Percentiles rank a stretch among this genome's conserved stretches.
Evolutionary conservation across 2,888 invertebrate species (phyloP).

Genomic region (Bembecia ichneumoniformis): DNA sequence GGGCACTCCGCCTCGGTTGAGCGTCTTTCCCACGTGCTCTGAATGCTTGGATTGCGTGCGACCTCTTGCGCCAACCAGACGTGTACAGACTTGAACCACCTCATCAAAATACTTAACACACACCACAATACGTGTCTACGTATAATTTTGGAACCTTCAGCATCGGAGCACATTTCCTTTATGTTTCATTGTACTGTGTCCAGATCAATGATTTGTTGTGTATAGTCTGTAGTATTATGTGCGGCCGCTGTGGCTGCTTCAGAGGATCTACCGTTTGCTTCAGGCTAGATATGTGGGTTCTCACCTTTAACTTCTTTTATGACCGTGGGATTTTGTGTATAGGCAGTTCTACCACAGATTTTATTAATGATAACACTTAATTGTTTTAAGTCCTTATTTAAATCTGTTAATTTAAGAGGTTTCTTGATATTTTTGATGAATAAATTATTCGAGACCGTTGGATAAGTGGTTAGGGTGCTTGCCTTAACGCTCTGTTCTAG

Average conservation of each 20-base stretch:
- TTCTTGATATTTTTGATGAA: too few relatives aligned
- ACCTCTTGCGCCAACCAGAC: slow-evolving; percentile 49
- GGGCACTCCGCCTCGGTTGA: slow-evolving; percentile 54
- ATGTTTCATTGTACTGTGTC: slow-evolving; percentile 34
- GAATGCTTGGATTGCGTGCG: slow-evolving; percentile 70
- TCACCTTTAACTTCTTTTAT: slow-evolving; percentile 52
- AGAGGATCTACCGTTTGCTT: slow-evolving; percentile 67
- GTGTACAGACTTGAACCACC: slow-evolving; percentile 35
- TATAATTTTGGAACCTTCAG: slow-evolving; percentile 20
- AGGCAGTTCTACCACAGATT: slow-evolving; percentile 29
- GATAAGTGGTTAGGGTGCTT: too few relatives aligned
- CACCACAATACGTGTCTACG: neutral
- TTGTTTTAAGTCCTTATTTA: neutral
- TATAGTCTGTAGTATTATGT: slow-evolving; percentile 30
- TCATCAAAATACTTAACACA: slow-evolving; percentile 12
- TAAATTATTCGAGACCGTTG: too few relatives aligned
- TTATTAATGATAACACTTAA: slow-evolving; percentile 42
- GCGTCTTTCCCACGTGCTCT: slow-evolving; percentile 66
- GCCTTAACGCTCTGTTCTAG: too few relatives aligned
- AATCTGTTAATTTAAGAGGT: neutral
- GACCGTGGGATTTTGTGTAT: slow-evolving; percentile 58
- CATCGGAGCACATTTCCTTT: slow-evolving; percentile 15
- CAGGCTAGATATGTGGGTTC: slow-evolving; percentile 54
- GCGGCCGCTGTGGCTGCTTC: slow-evolving; percentile 54
- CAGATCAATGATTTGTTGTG: slow-evolving; percentile 20